A percentile compares a stretch with the other conserved stretches of the same genome.
phyloP scores from a whole-genome alignment of 1,140 invertebrate species.

The Camponotus vicinus region DNA sequence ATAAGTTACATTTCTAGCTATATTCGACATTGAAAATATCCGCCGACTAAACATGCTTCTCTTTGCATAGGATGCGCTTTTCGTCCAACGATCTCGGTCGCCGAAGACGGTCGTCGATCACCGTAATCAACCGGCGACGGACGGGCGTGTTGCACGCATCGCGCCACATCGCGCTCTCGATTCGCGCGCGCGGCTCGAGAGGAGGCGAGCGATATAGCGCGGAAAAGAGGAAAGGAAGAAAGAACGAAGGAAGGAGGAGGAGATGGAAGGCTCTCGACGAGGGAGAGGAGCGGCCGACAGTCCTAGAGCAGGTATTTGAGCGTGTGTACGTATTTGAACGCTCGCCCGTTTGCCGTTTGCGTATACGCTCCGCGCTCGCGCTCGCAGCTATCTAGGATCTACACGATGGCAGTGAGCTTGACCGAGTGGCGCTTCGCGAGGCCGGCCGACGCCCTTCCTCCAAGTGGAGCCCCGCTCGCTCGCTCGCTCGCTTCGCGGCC shows the following conservation, averaged over 20 bases:
- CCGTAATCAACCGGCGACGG: background rate
- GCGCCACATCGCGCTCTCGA: slow-evolving; percentile 49
- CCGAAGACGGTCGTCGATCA: background rate
- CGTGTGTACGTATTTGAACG: background rate
- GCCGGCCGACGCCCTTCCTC: slow-evolving; percentile 82
- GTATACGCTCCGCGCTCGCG: background rate
- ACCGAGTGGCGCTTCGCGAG: slow-evolving; percentile 83
- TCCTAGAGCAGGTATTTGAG: slow-evolving; percentile 59
- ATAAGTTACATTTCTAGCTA: no score
- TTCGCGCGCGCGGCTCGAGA: slow-evolving; percentile 21
- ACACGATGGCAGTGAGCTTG: slow-evolving; percentile 83
- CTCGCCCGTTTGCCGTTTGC: background rate
- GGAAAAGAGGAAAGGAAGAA: slow-evolving; percentile 35
- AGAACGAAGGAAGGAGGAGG: slow-evolving; percentile 7
- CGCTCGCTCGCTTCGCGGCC: slow-evolving; percentile 37
- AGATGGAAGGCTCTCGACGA: slow-evolving; percentile 52
- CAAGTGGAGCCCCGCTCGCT: slow-evolving; percentile 12
- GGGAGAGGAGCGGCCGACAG: slow-evolving; percentile 68
- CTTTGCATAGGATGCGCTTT: background rate
- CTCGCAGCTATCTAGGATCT: slow-evolving; percentile 73
- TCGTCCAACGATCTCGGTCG: slow-evolving; percentile 16
- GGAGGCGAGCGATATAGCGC: slow-evolving; percentile 30
- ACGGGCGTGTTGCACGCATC: slow-evolving; percentile 17
- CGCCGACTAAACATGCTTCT: background rate
- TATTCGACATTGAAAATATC: background rate